Evolutionary conservation across 2,113 vertebrate species (phyloP).

Genomic region (Paramormyrops kingsleyae): DNA sequence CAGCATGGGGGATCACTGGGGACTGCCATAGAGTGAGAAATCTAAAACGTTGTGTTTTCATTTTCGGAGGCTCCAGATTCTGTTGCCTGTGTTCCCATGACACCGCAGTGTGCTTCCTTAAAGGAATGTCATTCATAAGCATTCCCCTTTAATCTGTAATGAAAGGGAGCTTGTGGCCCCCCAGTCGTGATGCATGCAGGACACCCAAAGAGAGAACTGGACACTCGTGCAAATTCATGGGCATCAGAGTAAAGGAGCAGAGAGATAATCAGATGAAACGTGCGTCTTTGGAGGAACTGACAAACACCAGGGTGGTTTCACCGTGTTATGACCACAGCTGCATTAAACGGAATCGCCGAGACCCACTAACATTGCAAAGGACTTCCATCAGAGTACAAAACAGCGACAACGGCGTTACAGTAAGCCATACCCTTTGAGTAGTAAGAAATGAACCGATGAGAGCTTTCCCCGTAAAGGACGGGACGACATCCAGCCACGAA

Average conservation of each 20-base stretch:
- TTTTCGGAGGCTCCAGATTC: neutral
- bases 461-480: neutral
- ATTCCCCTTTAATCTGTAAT: neutral
- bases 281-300: neutral
- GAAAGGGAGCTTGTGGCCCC: neutral
- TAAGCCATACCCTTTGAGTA: conserved; percentile 9
- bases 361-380: neutral
- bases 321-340: neutral
- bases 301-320: neutral
- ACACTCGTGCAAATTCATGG: conserved; percentile 3
- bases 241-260: neutral
- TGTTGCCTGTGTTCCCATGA: neutral
- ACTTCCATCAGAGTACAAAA: neutral
- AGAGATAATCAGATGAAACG: neutral
- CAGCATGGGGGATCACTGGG: neutral
- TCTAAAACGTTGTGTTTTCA: neutral
- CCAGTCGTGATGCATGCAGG: neutral
- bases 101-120: neutral
- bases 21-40: neutral
- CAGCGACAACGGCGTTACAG: neutral
- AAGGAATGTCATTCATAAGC: neutral
- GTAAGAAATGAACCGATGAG: neutral
- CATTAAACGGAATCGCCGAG: neutral
- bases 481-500: conserved; percentile 6
- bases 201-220: neutral